Base-by-base conservation (phyloP, 2,113 vertebrate species). In the Clarias macrocephalus region DNA sequence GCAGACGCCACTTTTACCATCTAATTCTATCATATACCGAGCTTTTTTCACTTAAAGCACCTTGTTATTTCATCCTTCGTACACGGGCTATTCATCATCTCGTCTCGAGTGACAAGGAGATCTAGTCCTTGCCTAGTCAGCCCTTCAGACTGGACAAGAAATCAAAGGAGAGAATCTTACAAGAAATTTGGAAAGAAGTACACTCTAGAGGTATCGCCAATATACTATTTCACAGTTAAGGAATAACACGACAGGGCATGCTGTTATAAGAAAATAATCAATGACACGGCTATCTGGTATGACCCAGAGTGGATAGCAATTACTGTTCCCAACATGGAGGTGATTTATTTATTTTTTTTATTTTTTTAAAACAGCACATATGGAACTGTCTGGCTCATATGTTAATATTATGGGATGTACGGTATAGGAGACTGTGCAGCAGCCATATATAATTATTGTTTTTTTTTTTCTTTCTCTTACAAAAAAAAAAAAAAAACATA, bases 71-170 rank as follows among this genome's bases (percentile, higher is more conserved):
- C 19, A 82, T 65, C 28, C 70, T 54, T 37, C 18, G 30, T 87
- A 81, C 65, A 75, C 56, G 66, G 42, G 68, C 68, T 75, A 87
- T 87, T 82, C 79, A 87, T 87, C 86, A 87, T 62, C 57, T 82
- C 13, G 57, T 82, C 66, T 87, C 57, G 15, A 65, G 21, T 82
- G 80, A 82, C 85, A 87, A 87, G 85, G 66, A 86, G 65, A 86
- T 9, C 3, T 48, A 86, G 79, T 73, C 79, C 79, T 82, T 82
- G 85, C 77, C 77, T 60, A 48, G 63, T 86, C 76, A 70, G 65
- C 77, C 75, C 30, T 80, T 86, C 76, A 59, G 23, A 68, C 30
- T 56, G 73, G 63, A 42, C 73, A 66, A 52, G 76, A 80, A 80
- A 68, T 16, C 52, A 48, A 5, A 72, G 42, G 72, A 65, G 77